phyloP scores from a whole-genome alignment of 64 coral and sea anemone genomes.

The Pocillopora damicornis region DNA sequence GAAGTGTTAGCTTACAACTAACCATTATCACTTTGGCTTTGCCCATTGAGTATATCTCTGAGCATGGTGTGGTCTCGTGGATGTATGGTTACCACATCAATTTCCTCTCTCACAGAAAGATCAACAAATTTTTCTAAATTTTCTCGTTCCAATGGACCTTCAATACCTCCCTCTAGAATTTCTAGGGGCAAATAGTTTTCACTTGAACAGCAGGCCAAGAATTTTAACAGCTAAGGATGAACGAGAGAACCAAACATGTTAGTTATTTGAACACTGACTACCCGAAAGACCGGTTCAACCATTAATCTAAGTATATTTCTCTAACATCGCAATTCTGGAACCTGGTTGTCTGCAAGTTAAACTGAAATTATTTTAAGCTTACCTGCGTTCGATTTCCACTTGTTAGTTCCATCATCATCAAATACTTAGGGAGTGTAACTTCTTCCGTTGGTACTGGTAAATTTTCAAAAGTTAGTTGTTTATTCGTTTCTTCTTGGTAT shows the following conservation, averaged over 20 bases:
- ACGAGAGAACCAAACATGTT: too few species aligned
- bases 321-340: too few species aligned
- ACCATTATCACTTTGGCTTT: background rate
- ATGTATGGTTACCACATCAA: conserved; percentile 4
- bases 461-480: background rate
- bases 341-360: too few species aligned
- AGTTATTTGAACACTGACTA: too few species aligned
- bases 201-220: conserved; percentile 22
- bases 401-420: background rate
- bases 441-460: background rate
- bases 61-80: background rate
- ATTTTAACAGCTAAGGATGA: background rate
- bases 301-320: too few species aligned
- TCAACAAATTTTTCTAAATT: background rate
- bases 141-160: background rate
- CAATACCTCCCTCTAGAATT: background rate
- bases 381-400: background rate
- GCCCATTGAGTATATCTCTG: background rate
- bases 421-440: background rate
- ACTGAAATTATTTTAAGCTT: too few species aligned
- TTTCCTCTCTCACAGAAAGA: background rate
- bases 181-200: background rate
- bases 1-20: background rate
- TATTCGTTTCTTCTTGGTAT: background rate
- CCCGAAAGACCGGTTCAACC: too few species aligned